Evolutionary conservation across 2,888 invertebrate species (phyloP).

Genomic region (Sepioteuthis lessoniana): DNA sequence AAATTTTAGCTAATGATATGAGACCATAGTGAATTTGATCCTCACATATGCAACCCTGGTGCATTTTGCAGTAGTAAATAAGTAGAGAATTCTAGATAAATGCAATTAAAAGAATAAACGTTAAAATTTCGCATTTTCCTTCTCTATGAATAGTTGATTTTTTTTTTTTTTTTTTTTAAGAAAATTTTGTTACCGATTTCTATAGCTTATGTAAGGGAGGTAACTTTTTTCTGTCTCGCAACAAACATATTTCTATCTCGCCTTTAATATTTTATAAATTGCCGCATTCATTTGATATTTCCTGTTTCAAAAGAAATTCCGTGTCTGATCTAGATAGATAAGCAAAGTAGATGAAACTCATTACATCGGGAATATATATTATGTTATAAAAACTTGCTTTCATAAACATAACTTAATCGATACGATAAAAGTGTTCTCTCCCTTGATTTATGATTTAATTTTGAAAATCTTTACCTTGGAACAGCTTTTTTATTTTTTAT

Average conservation of each 20-base stretch:
- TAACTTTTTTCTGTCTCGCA: not conserved
- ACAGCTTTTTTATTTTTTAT: not conserved
- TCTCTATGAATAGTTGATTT: no score
- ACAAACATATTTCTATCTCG: not conserved
- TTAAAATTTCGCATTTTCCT: no score
- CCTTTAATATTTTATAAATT: not conserved
- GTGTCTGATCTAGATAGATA: not conserved
- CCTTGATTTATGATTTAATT: not conserved
- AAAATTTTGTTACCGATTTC: no score
- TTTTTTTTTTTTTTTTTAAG: no score
- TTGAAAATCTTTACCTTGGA: not conserved
- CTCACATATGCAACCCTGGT: no score
- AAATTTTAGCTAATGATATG: no score
- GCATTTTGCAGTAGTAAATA: no score
- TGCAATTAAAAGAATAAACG: no score
- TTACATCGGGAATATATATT: not conserved
- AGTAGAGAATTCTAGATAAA: no score
- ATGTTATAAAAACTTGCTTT: not conserved
- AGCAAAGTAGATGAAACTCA: not conserved
- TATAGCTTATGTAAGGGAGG: not conserved
- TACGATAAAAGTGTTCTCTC: not conserved
- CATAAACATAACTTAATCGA: not conserved
- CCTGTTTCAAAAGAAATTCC: not conserved
- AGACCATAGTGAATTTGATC: no score
- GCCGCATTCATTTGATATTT: not conserved